A percentile compares a stretch with the other conserved stretches of the same genome.
These are phyloP conservation scores for Parascotia fuliginaria DNA, from an alignment of 2,888 invertebrate species.

Conservation along the genomic window DNA sequence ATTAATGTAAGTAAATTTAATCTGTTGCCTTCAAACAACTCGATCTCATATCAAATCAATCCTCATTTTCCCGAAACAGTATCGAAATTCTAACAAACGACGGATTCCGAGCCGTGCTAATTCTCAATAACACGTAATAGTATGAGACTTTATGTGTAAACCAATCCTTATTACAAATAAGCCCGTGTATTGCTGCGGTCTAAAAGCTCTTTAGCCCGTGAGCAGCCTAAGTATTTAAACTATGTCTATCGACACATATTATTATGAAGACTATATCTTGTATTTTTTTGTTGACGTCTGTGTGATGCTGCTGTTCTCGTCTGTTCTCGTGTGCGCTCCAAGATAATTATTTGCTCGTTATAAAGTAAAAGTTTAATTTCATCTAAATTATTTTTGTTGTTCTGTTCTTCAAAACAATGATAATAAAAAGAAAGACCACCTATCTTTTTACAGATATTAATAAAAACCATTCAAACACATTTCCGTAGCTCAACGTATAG, in stretches of 20 bases:
- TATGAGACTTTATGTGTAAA: background rate
- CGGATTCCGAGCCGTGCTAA: background rate
- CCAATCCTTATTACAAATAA: background rate
- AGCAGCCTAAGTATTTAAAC: background rate
- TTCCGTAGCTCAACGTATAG: no score
- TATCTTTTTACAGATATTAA: no score
- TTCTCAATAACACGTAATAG: background rate
- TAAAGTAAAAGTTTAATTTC: no score
- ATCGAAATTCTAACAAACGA: background rate
- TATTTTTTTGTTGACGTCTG: no score
- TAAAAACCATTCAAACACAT: no score
- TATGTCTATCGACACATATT: background rate
- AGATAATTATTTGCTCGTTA: no score
- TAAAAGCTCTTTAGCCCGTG: background rate
- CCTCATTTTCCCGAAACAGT: background rate
- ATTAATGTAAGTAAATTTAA: background rate
- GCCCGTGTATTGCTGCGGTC: background rate
- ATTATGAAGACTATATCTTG: no score
- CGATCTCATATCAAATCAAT: background rate
- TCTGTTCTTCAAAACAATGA: no score
- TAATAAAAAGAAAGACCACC: no score
- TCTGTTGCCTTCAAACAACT: background rate
- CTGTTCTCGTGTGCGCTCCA: no score
- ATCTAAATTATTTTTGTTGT: no score
- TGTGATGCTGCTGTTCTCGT: no score